These are phyloP conservation scores for Philopotamus ludificatus DNA, from an alignment of 1,140 invertebrate species.

Conservation along the genomic window DNA sequence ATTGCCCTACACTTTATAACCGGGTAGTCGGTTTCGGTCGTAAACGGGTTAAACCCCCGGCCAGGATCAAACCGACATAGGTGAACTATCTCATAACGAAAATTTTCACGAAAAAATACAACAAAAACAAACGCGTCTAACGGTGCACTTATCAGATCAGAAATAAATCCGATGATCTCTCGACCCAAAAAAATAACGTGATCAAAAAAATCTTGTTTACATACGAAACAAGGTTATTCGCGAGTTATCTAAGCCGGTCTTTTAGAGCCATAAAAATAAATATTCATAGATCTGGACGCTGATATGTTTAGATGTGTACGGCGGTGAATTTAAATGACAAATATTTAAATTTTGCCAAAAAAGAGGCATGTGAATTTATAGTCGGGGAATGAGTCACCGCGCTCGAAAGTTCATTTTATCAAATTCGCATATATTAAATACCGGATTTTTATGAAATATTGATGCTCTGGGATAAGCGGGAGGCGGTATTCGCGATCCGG, in stretches of 20 bases:
- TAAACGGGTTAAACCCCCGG: constrained; percentile 8
- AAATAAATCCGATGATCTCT: constrained; percentile 21
- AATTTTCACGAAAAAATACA: constrained; percentile 5
- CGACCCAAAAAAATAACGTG: constrained; percentile 16
- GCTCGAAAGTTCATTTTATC: too few species aligned
- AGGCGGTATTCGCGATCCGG: too few species aligned
- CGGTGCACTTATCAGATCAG: constrained; percentile 8
- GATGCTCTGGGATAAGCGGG: too few species aligned
- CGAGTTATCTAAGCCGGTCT: constrained; percentile 4
- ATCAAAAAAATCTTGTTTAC: constrained; percentile 4
- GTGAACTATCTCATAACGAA: constrained; percentile 6
- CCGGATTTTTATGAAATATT: too few species aligned
- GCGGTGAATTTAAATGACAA: constrained; percentile 13
- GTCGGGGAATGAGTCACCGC: too few species aligned
- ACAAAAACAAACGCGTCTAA: too few species aligned
- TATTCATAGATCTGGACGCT: constrained; percentile 2
- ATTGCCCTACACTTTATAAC: constrained; percentile 20
- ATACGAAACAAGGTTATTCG: constrained; percentile 15
- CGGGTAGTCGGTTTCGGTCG: constrained; percentile 4
- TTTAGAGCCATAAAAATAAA: constrained; percentile 14
- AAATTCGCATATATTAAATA: too few species aligned
- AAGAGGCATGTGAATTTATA: too few species aligned
- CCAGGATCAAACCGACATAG: constrained; percentile 19
- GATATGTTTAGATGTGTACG: constrained; percentile 10
- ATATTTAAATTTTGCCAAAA: neutral